phyloP scores from a whole-genome alignment of 2,113 vertebrate species.

The Centropus bengalensis region DNA sequence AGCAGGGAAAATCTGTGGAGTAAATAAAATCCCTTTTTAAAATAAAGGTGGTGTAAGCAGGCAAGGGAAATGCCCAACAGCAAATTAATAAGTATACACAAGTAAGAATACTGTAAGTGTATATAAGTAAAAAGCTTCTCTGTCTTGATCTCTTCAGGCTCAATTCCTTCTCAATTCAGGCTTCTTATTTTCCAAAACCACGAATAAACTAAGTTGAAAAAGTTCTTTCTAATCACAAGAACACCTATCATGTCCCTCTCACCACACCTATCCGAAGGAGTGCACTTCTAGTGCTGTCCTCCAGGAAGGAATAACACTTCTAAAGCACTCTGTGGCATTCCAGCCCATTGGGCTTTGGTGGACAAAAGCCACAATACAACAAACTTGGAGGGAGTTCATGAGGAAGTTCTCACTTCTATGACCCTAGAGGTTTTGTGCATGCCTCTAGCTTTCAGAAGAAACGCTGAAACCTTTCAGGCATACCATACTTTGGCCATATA shows the following conservation, averaged over 20 bases:
- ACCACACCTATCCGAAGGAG: background rate
- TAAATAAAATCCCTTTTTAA: background rate
- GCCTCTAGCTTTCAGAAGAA: background rate
- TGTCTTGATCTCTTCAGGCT: background rate
- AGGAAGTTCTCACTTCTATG: background rate
- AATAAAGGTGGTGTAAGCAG: background rate
- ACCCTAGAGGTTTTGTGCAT: background rate
- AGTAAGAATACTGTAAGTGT: too few species aligned
- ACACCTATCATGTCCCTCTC: background rate
- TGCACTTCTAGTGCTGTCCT: background rate
- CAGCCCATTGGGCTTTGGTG: background rate
- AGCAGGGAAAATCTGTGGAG: background rate
- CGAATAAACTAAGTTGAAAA: constrained; percentile 41
- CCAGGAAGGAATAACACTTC: constrained; percentile 24
- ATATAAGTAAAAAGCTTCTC: constrained; percentile 1
- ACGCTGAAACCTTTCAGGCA: background rate
- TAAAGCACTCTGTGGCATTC: constrained; percentile 10
- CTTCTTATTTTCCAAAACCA: constrained; percentile 19
- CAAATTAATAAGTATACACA: background rate
- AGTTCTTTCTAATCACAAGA: constrained; percentile 39
- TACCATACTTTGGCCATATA: background rate
- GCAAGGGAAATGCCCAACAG: background rate
- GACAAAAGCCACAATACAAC: background rate
- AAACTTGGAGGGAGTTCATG: background rate
- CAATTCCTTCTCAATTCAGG: background rate